Evolutionary conservation across 2,113 vertebrate species (phyloP).

Genomic region (Sapajus apella): DNA sequence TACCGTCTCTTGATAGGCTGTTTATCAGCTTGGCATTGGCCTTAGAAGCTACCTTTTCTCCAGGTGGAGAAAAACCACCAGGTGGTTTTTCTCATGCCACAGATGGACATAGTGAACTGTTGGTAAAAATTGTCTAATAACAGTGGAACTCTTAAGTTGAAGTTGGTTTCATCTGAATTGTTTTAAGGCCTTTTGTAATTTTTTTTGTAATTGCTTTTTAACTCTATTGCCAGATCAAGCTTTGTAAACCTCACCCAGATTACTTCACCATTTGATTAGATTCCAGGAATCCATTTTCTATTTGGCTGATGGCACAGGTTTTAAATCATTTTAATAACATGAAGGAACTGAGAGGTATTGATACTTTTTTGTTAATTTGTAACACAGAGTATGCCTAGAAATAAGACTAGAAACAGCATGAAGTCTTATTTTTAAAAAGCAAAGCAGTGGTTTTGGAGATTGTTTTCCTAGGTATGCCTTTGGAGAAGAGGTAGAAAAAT

Average conservation of each 20-base stretch:
- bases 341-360: constrained; percentile 22
- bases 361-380: constrained; percentile 15
- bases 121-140: neutral
- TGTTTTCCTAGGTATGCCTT: neutral
- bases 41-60: neutral
- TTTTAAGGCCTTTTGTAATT: neutral
- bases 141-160: neutral
- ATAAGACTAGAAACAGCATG: neutral
- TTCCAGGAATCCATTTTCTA: constrained; percentile 4
- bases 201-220: neutral
- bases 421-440: neutral
- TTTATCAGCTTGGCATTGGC: neutral
- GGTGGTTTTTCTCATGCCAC: neutral
- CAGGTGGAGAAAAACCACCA: too few species aligned
- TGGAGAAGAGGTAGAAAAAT: neutral
- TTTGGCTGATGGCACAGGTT: neutral
- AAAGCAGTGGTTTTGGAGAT: neutral
- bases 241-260: neutral
- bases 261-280: neutral
- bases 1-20: neutral
- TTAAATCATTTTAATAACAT: constrained; percentile 19
- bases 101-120: neutral
- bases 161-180: constrained; percentile 3
- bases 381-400: neutral
- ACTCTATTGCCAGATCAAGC: neutral